Base-by-base conservation (phyloP, 2,797 vertebrate genomes). In the Tauraco hartlaubi region DNA sequence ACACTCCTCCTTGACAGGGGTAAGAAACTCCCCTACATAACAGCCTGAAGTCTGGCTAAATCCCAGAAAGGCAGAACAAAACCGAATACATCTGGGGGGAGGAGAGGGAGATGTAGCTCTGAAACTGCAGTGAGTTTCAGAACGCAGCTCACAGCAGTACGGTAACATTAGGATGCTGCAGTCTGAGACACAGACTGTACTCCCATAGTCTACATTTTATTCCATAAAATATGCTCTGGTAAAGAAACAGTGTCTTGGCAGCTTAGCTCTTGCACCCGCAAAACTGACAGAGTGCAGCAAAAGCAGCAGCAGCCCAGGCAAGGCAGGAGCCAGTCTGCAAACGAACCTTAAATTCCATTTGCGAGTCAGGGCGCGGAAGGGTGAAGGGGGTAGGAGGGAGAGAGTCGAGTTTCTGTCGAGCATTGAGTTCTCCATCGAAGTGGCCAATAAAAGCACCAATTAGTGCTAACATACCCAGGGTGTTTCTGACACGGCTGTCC, bases 41-140 rank as follows among this genome's bases (percentile, higher is more conserved):
- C 35, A 85, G 81, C 52, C 89, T 89, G 68, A 88, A 73, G 66
- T 56, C 81, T 91, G 86, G 55, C 85, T 66, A 41, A 77, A 46
- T 75, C 80, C 75, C 91, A 93, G 88, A 84, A 92, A 86, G 64
- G 55, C 76, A 68, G 54, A 87, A 93, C 82, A 78, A 85, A 95
- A 93, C 64, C 31, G 31, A 64, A 85, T 43, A 80, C 37, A n/a
- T 41, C 59, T 25, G 8, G 9, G 49, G 23, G 76, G 59, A 92
- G 72, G 33, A 82, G 79, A 85, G 67, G 67, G 92, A 95, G 4
- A 88, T n/a, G 52, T 7, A 58, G 61, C 56, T 69, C 64, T 64
- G 78, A 76, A 90, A 72, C n/a, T 59, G 58, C 82, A 56, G 31
- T 5, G 46, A 72, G 39, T 76, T 84, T 90, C 90, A 84, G 31